Percentiles rank a stretch among this genome's conserved stretches.
phyloP scores from a whole-genome alignment of 2,888 invertebrate species.

The Drosophila histrio region DNA sequence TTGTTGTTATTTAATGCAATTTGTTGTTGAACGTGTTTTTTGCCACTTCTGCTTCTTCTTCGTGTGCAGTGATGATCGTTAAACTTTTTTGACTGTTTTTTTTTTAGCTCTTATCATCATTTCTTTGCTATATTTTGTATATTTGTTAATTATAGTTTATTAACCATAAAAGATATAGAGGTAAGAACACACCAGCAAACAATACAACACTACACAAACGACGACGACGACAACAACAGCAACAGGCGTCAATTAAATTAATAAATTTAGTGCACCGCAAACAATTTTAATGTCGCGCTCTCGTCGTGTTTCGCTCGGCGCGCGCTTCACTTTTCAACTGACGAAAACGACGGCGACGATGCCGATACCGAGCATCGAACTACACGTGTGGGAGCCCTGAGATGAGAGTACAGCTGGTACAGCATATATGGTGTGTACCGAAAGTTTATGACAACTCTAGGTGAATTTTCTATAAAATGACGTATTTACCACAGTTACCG shows the following conservation, averaged over 20 bases:
- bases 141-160: conserved; percentile 62
- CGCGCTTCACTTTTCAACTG: conserved; percentile 43
- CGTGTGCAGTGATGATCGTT: not conserved
- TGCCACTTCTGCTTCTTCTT: conserved; percentile 14
- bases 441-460: not conserved
- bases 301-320: conserved; percentile 27
- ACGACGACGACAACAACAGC: conserved; percentile 24
- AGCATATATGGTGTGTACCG: not conserved
- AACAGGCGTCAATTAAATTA: conserved; percentile 60
- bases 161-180: conserved; percentile 37
- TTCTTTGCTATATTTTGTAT: conserved; percentile 16
- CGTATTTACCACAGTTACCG: too few species aligned
- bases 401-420: too few species aligned
- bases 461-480: too few species aligned
- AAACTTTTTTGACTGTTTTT: conserved; percentile 17
- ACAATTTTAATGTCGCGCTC: conserved; percentile 21
- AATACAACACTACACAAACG: conserved; percentile 7
- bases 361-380: conserved; percentile 28
- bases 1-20: conserved; percentile 42
- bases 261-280: conserved; percentile 43
- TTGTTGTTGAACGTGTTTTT: conserved; percentile 60
- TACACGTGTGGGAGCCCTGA: conserved; percentile 35
- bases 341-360: too few species aligned
- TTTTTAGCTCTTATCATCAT: conserved; percentile 13
- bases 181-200: conserved; percentile 39